A percentile compares a stretch with the other conserved stretches of the same genome.
Evolutionary conservation across 2,888 invertebrate genomes (phyloP).

Genomic region (Linnaemya vulpina): DNA sequence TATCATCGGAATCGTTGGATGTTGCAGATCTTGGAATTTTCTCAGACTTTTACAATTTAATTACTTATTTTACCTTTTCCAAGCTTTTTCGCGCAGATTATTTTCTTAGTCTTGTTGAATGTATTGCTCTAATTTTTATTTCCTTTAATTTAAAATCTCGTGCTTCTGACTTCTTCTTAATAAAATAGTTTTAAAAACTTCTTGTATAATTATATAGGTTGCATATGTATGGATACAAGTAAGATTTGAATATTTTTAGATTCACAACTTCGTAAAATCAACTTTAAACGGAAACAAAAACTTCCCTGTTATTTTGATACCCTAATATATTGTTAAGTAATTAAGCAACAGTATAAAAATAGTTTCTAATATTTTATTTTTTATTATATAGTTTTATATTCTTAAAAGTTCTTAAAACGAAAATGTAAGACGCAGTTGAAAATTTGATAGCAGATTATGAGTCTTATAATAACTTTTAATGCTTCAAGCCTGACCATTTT

Average conservation of each 20-base stretch:
- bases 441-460: slow-evolving; percentile 4
- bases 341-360: no score
- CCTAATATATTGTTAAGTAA: not conserved
- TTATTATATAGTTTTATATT: slow-evolving; percentile 32
- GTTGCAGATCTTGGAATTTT: no score
- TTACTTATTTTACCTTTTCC: no score
- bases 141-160: no score
- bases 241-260: slow-evolving; percentile 11
- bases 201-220: slow-evolving; percentile 4
- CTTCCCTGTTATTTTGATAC: slow-evolving; percentile 31
- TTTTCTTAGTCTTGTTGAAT: no score
- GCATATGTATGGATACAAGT: no score
- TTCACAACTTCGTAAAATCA: slow-evolving; percentile 2
- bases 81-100: no score
- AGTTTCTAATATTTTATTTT: slow-evolving; percentile 28
- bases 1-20: no score
- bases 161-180: no score
- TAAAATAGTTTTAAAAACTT: not conserved
- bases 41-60: no score
- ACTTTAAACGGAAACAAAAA: slow-evolving; percentile 51
- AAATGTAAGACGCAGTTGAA: slow-evolving; percentile 29
- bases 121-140: no score
- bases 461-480: slow-evolving; percentile 21
- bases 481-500: not conserved
- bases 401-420: not conserved